Evolutionary conservation across 2,113 vertebrate species (phyloP), one percentile per base, ranked within the genome.

Genomic region (Junco hyemalis): DNA sequence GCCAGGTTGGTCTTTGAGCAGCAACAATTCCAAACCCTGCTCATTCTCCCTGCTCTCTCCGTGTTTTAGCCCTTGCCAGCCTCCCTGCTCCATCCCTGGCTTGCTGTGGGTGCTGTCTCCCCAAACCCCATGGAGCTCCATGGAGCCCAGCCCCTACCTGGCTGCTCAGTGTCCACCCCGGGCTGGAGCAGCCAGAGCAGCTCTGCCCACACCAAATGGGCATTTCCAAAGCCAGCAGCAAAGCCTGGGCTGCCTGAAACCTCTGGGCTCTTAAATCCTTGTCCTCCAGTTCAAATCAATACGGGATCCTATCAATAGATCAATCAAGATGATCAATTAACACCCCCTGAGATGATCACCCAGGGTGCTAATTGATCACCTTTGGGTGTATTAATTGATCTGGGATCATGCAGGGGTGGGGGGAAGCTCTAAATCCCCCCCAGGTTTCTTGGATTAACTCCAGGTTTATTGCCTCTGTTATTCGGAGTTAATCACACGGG

Each of bases 401-500:
- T 11, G 36, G 31, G 64, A n/a, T 69, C 8, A 7, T 33, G 59
- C 51, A 19, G 48, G 24, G 9, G 40, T 11, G 38, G 57, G 50
- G 53, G 40, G 21, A 51, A 63, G 8, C 47, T 82, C 72, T 40
- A 60, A 72, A 12, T 13, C 14, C 16, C 1, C 48, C 45, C 28
- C 74, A 2, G 61, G 81, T 65, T 88, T 93, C 44, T 88, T 91
- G 73, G 91, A 93, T 89, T 86, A 73, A 91, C 85, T 86, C 65
- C 38, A 24, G 70, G 3, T 86, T 93, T 93, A 79, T 60, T 79
- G 81, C 60, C 71, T 69, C 72, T 89, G 82, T 93, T 93, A 89
- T 66, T 93, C 18, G 3, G 48, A 95, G 94, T 88, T 94, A 88
- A 95, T 96, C 91, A 87, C 92, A 87, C 6, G 13, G 69, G 51